These are phyloP conservation scores for Toxotes chatareus DNA, from an alignment of 2,113 vertebrate genomes.

Conservation along the genomic window DNA sequence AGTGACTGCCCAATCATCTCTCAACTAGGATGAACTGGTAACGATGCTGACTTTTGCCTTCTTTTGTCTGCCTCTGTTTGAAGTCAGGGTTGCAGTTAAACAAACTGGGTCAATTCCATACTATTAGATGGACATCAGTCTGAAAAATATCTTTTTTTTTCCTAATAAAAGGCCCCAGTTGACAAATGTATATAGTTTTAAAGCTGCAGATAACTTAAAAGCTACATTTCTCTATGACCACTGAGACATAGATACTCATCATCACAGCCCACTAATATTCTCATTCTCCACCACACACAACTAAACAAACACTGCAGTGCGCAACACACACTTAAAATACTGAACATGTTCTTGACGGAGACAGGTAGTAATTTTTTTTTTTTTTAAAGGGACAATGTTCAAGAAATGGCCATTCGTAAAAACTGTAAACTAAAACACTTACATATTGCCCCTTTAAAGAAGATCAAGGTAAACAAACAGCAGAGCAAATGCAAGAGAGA, in stretches of 20 bases:
- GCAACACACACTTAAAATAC: constrained; percentile 25
- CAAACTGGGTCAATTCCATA: background rate
- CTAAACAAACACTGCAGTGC: background rate
- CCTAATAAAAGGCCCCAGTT: background rate
- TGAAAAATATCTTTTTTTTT: background rate
- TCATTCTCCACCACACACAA: constrained; percentile 19
- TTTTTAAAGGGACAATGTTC: too few species aligned
- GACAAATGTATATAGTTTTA: constrained; percentile 13
- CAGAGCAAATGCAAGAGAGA: constrained; percentile 15
- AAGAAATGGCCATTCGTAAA: too few species aligned
- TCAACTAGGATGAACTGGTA: background rate
- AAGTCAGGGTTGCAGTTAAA: background rate
- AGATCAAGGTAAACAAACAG: constrained; percentile 54
- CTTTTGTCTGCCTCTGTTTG: too few species aligned
- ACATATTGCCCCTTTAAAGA: background rate
- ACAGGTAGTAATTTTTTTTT: constrained; percentile 15
- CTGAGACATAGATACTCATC: constrained; percentile 20
- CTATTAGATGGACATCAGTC: background rate
- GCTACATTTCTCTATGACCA: background rate
- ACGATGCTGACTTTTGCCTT: too few species aligned
- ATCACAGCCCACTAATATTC: constrained; percentile 17
- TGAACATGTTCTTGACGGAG: constrained; percentile 40
- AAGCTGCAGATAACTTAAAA: constrained; percentile 32
- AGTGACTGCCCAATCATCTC: constrained; percentile 1
- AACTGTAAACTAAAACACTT: too few species aligned